These are phyloP conservation scores for Pristionchus arcanus DNA, from an alignment of 2,888 invertebrate species.

Conservation along the genomic window DNA sequence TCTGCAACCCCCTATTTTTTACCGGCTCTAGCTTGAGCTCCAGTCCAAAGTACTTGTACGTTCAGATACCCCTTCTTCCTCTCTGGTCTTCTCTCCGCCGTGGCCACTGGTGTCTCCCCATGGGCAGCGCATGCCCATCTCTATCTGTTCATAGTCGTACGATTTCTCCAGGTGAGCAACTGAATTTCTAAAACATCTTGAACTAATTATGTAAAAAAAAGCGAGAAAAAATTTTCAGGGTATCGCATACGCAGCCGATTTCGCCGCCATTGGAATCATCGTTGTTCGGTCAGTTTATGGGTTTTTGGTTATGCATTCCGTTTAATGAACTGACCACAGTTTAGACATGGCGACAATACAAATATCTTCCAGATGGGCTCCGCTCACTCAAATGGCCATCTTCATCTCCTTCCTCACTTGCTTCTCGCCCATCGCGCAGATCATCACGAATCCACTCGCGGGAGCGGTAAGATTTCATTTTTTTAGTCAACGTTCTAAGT, in stretches of 20 bases:
- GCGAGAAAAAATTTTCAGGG: conserved; percentile 31
- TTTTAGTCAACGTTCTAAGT: too few species aligned
- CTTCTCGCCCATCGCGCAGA: conserved; percentile 72
- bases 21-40: too few species aligned
- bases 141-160: conserved; percentile 58
- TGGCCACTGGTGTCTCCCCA: conserved; percentile 64
- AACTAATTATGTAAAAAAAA: background rate
- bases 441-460: conserved; percentile 72
- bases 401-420: conserved; percentile 74
- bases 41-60: too few species aligned
- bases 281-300: conserved; percentile 33
- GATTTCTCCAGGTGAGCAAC: conserved; percentile 64
- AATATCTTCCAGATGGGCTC: conserved; percentile 69
- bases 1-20: too few species aligned
- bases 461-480: conserved; percentile 63
- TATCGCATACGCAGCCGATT: conserved; percentile 57
- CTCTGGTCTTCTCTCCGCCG: conserved; percentile 64
- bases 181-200: background rate
- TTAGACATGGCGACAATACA: too few species aligned
- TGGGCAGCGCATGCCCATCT: conserved; percentile 60
- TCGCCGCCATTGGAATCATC: conserved; percentile 57
- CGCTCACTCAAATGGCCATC: conserved; percentile 71
- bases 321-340: too few species aligned
- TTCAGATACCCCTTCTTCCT: conserved; percentile 69
- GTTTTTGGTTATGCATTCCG: background rate